These are phyloP conservation scores for Coluber constrictor DNA, from an alignment of 2,797 vertebrate genomes.

Conservation along the genomic window DNA sequence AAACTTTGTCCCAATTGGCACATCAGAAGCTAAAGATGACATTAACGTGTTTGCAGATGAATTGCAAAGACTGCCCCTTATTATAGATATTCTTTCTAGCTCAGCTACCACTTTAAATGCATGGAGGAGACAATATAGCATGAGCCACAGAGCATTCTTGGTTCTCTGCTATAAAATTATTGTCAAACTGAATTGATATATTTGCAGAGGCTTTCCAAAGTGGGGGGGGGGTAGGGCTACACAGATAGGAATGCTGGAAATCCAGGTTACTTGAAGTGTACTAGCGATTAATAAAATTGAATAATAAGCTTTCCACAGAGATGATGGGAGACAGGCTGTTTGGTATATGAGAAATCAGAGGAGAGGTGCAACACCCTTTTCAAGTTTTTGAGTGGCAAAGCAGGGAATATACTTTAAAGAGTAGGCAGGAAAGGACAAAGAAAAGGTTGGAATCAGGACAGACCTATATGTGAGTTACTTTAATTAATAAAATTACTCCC, in stretches of 20 bases:
- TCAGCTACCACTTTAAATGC: background rate
- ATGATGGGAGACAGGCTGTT: background rate
- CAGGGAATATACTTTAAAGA: background rate
- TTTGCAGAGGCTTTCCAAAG: background rate
- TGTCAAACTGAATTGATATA: background rate
- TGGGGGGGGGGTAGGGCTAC: background rate
- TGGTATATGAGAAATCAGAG: background rate
- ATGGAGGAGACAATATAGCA: background rate
- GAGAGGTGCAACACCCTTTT: background rate
- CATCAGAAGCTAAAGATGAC: conserved; percentile 13
- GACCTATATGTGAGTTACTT: background rate
- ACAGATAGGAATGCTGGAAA: background rate
- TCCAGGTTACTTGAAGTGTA: background rate
- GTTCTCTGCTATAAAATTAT: background rate
- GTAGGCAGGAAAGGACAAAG: background rate
- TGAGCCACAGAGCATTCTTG: background rate
- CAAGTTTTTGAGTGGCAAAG: background rate
- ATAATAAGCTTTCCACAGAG: background rate
- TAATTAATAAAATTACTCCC: background rate
- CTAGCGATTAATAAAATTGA: background rate
- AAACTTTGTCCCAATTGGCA: conserved; percentile 36
- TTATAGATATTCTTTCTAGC: background rate
- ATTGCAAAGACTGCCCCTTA: conserved; percentile 7
- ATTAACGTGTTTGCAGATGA: background rate
- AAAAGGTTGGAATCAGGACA: background rate